phyloP scores from a whole-genome alignment of 2,797 vertebrate species.

The Decapterus maruadsi region DNA sequence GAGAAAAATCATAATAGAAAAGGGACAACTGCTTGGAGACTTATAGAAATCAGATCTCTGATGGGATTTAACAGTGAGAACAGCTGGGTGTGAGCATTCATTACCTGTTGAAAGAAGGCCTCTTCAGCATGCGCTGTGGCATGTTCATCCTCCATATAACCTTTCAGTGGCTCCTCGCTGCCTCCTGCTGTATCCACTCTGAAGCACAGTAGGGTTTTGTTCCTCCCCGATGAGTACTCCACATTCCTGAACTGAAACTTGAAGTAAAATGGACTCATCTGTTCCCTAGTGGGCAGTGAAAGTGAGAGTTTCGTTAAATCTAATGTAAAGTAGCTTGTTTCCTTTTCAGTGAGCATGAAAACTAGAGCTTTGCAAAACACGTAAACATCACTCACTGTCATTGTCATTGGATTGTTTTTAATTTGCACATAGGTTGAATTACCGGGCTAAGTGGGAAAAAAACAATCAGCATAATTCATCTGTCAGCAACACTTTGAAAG shows the following conservation, averaged over 20 bases:
- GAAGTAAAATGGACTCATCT: constrained; percentile 93
- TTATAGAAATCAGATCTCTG: background rate
- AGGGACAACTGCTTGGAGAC: background rate
- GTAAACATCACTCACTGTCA: background rate
- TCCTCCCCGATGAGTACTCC: constrained; percentile 97
- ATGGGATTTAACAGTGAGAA: background rate
- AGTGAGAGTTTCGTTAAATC: constrained; percentile 26
- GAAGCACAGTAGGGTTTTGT: constrained; percentile 98
- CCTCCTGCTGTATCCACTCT: constrained; percentile 90
- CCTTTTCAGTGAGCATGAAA: background rate
- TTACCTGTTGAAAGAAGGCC: constrained; percentile 92
- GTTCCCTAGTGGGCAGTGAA: constrained; percentile 84
- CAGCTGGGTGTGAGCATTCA: constrained; percentile 3
- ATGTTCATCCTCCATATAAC: constrained; percentile 97
- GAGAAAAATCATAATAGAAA: background rate
- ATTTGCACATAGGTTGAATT: background rate
- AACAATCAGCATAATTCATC: constrained; percentile 2
- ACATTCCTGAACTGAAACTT: constrained; percentile 99
- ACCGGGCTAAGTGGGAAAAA: background rate
- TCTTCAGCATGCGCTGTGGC: constrained; percentile 91
- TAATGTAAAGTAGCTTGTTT: background rate
- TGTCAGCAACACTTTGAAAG: constrained; percentile 6
- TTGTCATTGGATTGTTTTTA: background rate
- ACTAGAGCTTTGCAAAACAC: background rate
- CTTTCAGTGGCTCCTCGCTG: constrained; percentile 83